Evolutionary conservation across 2,888 invertebrate species (phyloP).

Genomic region (Noctua pronuba): DNA sequence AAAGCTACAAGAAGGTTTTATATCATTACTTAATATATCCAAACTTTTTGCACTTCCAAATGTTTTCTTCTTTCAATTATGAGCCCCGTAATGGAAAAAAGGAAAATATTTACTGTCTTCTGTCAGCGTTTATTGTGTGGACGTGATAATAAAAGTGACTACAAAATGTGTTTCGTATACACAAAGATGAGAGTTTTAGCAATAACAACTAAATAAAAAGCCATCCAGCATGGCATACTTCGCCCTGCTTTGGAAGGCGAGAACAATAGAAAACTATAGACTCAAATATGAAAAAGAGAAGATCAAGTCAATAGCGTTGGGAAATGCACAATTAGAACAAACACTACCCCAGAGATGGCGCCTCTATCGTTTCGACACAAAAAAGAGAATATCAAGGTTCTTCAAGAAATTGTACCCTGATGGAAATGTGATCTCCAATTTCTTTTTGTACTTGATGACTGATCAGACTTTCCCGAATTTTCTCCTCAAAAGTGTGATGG

Average conservation of each 20-base stretch:
- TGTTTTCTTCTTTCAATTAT: slow-evolving; percentile 11
- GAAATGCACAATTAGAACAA: slow-evolving; percentile 82
- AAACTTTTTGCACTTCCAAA: slow-evolving; percentile 14
- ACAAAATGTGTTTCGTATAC: slow-evolving; percentile 61
- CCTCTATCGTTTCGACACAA: slow-evolving; percentile 82
- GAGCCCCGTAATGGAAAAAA: background rate
- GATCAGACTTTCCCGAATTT: slow-evolving; percentile 90
- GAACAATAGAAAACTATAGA: slow-evolving; percentile 87
- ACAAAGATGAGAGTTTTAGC: slow-evolving; percentile 54
- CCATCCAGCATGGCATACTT: slow-evolving; percentile 88
- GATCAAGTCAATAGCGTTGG: slow-evolving; percentile 86
- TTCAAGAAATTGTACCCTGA: slow-evolving; percentile 82
- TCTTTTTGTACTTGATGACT: slow-evolving; percentile 80
- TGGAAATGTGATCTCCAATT: slow-evolving; percentile 79
- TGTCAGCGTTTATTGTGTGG: slow-evolving; percentile 49
- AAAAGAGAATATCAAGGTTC: slow-evolving; percentile 80
- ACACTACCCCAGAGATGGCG: slow-evolving; percentile 87
- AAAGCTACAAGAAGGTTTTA: background rate
- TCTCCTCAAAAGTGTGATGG: slow-evolving; percentile 91
- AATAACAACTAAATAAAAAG: slow-evolving; percentile 59
- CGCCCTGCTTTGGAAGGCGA: slow-evolving; percentile 90
- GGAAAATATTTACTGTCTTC: slow-evolving; percentile 26
- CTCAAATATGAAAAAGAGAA: slow-evolving; percentile 90
- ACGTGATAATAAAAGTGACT: slow-evolving; percentile 33
- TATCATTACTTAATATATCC: too few species aligned